Conservation (phyloP, 2,113 vertebrate species). For the Malurus elegans region DNA sequence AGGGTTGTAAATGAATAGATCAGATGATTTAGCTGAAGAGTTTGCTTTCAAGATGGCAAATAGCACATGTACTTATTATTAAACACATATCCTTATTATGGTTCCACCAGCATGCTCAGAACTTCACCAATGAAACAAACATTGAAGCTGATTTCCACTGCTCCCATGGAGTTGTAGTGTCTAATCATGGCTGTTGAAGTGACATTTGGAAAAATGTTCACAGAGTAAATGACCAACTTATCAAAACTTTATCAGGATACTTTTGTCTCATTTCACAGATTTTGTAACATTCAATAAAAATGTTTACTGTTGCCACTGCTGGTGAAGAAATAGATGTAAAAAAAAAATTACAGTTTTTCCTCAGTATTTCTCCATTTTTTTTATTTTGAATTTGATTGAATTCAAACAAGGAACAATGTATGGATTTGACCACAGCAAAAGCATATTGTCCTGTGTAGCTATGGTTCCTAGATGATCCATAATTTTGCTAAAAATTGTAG, state of each 20-base stretch:
- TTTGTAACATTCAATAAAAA: conserved; percentile 2
- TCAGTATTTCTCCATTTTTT: not conserved
- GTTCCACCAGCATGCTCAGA: not conserved
- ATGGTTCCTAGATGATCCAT: not conserved
- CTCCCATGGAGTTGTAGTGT: not conserved
- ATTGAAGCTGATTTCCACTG: not conserved
- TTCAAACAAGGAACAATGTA: not conserved
- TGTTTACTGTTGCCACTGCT: not conserved
- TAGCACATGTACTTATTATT: not conserved
- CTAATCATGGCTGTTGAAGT: not conserved
- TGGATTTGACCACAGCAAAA: not conserved
- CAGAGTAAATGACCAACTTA: not conserved
- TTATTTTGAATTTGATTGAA: not conserved
- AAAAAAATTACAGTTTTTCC: not conserved
- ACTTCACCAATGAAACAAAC: not conserved
- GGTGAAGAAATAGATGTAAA: not conserved
- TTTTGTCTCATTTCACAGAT: not conserved
- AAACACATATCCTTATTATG: not conserved
- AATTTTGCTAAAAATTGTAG: not conserved
- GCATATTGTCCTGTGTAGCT: not conserved
- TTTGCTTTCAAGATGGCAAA: not conserved
- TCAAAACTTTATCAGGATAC: not conserved
- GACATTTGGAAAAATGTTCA: not conserved
- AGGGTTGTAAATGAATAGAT: not conserved
- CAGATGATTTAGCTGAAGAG: not conserved